These are phyloP conservation scores for Machimus atricapillus DNA, from an alignment of 2,888 invertebrate genomes.

Conservation along the genomic window DNA sequence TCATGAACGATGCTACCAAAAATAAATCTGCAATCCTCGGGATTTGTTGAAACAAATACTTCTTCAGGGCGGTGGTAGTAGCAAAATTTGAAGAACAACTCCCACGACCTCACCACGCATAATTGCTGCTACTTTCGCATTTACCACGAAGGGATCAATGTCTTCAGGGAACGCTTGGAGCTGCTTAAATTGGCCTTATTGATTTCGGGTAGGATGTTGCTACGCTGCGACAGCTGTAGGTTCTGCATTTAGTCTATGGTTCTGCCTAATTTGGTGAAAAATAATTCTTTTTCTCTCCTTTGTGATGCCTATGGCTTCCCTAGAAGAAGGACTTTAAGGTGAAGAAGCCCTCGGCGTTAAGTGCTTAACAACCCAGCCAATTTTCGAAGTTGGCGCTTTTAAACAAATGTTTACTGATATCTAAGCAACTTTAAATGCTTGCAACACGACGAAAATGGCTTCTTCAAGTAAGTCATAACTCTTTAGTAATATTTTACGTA, in stretches of 20 bases:
- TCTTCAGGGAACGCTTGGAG: neutral
- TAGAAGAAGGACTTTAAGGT: neutral
- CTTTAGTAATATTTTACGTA: neutral
- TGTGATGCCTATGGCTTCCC: neutral
- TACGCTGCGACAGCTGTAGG: neutral
- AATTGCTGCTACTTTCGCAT: neutral
- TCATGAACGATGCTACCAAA: neutral
- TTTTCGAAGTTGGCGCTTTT: neutral
- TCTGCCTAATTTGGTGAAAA: neutral
- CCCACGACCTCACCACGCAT: neutral
- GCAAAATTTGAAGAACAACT: neutral
- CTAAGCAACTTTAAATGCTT: neutral
- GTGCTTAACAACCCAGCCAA: neutral
- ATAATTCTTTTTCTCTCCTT: neutral
- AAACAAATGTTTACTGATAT: neutral
- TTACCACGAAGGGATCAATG: neutral
- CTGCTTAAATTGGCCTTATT: neutral
- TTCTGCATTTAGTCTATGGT: too few relatives aligned
- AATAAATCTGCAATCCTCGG: neutral
- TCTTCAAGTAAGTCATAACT: neutral
- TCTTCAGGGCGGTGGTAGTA: neutral
- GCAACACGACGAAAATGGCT: neutral
- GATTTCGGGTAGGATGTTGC: neutral
- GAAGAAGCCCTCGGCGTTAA: neutral
- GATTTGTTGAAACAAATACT: neutral